phyloP scores from a whole-genome alignment of 2,113 vertebrate genomes.

The Alexandromys fortis region DNA sequence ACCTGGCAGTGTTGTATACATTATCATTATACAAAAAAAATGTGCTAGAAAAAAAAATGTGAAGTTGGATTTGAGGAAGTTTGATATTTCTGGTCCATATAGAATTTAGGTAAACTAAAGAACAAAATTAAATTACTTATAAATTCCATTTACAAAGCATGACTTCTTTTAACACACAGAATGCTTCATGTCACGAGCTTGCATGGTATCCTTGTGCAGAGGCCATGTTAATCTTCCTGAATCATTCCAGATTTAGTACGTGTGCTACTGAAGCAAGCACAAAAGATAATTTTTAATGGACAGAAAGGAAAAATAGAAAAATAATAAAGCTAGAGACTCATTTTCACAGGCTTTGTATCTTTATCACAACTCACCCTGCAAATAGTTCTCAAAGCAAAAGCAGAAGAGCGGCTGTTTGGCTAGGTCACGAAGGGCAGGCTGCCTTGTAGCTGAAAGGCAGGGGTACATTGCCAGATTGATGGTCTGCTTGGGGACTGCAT shows the following conservation, averaged over 20 bases:
- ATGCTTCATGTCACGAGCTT: not conserved
- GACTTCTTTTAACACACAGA: not conserved
- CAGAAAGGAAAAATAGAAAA: not conserved
- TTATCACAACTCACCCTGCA: not conserved
- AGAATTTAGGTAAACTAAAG: not conserved
- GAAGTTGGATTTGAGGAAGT: not conserved
- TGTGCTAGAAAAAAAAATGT: not conserved
- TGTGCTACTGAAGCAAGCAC: not conserved
- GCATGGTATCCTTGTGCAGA: not conserved
- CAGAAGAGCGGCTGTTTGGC: not conserved
- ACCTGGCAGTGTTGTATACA: not conserved
- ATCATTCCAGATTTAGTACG: not conserved
- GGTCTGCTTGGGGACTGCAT: not conserved
- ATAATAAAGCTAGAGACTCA: not conserved
- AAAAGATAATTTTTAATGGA: not conserved
- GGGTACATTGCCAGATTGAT: not conserved
- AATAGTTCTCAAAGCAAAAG: not conserved
- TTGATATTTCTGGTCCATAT: not conserved
- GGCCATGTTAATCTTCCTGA: not conserved
- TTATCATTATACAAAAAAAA: not conserved
- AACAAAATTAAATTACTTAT: slow-evolving; percentile 26
- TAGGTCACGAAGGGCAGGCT: not conserved
- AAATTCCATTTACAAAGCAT: not conserved
- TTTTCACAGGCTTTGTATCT: not conserved
- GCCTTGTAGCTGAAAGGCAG: not conserved